Evolutionary conservation across 2,888 invertebrate species (phyloP).

Genomic region (Gonocerus acuteangulatus): DNA sequence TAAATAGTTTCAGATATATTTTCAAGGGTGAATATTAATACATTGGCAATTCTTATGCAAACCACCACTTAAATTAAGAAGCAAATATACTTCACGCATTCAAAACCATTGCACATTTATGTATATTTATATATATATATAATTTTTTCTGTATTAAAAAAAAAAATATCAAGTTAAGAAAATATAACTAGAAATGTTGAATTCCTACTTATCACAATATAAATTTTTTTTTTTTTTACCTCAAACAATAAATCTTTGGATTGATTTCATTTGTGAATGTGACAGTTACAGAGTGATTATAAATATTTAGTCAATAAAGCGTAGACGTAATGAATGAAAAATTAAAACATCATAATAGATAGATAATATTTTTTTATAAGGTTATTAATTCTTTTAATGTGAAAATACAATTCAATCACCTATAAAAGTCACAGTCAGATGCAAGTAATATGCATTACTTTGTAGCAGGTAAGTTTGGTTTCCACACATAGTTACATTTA

Average conservation of each 20-base stretch:
- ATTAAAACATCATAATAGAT: constrained; percentile 1
- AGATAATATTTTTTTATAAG: background rate
- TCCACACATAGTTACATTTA: constrained; percentile 1
- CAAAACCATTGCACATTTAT: constrained; percentile 16
- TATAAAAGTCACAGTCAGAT: constrained; percentile 1
- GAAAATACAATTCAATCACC: background rate
- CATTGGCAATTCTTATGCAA: background rate
- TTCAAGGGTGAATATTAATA: constrained; percentile 3
- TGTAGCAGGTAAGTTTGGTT: background rate
- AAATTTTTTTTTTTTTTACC: constrained; percentile 17
- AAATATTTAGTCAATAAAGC: constrained; percentile 1
- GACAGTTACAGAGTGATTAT: constrained; percentile 4
- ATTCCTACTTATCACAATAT: constrained; percentile 19
- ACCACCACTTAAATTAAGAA: background rate
- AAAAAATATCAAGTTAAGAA: constrained; percentile 15
- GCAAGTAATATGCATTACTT: background rate
- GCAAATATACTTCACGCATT: background rate
- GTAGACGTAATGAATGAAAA: background rate
- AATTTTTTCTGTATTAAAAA: constrained; percentile 1
- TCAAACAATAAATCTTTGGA: constrained; percentile 21
- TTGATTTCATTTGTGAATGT: background rate
- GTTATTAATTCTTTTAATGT: background rate
- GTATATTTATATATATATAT: constrained; percentile 5
- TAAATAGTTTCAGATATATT: constrained; percentile 4
- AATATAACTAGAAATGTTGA: constrained; percentile 20